Percentiles rank a stretch among this genome's conserved stretches.
Evolutionary conservation across 2,113 vertebrate genomes (phyloP).

Genomic region (Anguilla rostrata): DNA sequence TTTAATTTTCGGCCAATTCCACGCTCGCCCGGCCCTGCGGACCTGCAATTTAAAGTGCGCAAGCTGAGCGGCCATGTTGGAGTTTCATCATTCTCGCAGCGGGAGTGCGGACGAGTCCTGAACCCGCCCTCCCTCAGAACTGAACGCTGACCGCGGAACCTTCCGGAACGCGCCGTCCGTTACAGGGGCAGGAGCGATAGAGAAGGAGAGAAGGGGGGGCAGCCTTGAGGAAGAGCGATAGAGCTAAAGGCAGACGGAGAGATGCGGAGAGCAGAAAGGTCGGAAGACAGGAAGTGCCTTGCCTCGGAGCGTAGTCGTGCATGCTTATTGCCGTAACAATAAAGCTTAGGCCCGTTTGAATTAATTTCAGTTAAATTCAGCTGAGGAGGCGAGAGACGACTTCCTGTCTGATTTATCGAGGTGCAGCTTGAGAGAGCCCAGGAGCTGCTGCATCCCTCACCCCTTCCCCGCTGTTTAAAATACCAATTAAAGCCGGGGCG

Average conservation of each 20-base stretch:
- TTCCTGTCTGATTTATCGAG: background rate
- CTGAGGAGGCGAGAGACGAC: background rate
- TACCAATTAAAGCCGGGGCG: background rate
- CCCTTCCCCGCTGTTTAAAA: background rate
- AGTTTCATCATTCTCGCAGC: background rate
- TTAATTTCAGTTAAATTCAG: background rate
- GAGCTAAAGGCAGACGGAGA: background rate
- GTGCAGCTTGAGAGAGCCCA: background rate
- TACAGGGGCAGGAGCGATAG: slow-evolving; percentile 9
- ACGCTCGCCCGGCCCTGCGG: background rate
- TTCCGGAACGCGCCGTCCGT: background rate
- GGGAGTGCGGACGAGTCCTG: background rate
- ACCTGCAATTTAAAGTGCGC: background rate
- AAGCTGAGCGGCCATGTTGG: background rate
- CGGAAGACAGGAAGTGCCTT: background rate
- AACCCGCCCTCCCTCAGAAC: background rate
- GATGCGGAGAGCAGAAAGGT: background rate
- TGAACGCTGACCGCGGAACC: too few species aligned
- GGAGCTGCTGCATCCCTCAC: background rate
- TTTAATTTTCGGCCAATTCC: background rate
- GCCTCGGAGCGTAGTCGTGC: too few species aligned
- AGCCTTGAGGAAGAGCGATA: background rate
- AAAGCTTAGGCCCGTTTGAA: background rate
- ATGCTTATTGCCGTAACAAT: background rate
- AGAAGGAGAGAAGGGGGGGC: background rate